A percentile compares a stretch with the other conserved stretches of the same genome.
phyloP scores from a whole-genome alignment of 2,113 vertebrate genomes.

The Trematomus loennbergii region DNA sequence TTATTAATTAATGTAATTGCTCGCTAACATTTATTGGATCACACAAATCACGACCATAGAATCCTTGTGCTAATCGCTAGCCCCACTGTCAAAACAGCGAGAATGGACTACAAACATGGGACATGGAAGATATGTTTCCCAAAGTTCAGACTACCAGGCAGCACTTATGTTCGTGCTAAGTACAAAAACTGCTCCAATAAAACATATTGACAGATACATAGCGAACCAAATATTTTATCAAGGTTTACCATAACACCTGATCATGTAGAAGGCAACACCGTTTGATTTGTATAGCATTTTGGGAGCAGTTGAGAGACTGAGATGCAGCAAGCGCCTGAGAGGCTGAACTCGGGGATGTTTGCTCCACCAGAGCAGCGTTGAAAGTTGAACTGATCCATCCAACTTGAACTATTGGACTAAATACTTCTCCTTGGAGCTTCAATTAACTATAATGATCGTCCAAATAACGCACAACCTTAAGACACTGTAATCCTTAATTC shows the following conservation, averaged over 20 bases:
- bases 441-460: too few relatives aligned
- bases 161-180: not conserved
- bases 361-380: too few relatives aligned
- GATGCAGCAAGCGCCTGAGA: not conserved
- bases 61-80: not conserved
- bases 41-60: slow-evolving; percentile 25
- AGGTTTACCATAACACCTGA: not conserved
- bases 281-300: not conserved
- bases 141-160: not conserved
- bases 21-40: not conserved
- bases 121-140: accelerated
- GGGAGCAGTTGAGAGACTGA: not conserved
- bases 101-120: slow-evolving; percentile 46
- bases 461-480: too few relatives aligned
- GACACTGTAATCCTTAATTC: not conserved
- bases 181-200: too few relatives aligned
- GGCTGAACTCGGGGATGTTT: not conserved
- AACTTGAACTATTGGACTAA: not conserved
- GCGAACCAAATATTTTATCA: not conserved
- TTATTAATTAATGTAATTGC: not conserved
- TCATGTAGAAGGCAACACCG: not conserved
- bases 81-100: not conserved
- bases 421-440: not conserved
- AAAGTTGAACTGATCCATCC: too few relatives aligned
- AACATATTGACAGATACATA: not conserved